Percentiles rank a stretch among this genome's conserved stretches.
Conservation (phyloP, 1,140 invertebrate species). For the Drosophila bocki region DNA sequence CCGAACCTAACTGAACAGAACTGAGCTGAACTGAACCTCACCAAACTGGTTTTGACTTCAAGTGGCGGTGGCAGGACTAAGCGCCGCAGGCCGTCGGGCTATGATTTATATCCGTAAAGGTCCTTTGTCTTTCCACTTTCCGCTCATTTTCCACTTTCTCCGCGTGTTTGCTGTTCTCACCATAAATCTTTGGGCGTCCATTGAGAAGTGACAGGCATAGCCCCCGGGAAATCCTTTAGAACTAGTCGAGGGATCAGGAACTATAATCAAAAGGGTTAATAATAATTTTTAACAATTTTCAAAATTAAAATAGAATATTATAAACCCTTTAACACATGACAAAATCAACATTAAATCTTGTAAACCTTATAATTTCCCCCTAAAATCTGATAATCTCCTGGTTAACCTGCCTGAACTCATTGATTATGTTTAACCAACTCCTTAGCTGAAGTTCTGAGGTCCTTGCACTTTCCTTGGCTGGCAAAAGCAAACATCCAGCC, state of each 20-base stretch:
- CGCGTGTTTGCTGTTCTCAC: conserved; percentile 68
- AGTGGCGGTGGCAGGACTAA: conserved; percentile 44
- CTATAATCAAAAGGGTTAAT: neutral
- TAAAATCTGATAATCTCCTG: neutral
- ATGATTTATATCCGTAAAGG: conserved; percentile 62
- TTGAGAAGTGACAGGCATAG: conserved; percentile 53
- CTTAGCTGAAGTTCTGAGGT: conserved; percentile 2
- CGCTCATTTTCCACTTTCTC: conserved; percentile 64
- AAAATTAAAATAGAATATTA: neutral
- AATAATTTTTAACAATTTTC: neutral
- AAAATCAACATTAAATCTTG: neutral
- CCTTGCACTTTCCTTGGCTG: conserved; percentile 26
- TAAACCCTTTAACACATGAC: no score
- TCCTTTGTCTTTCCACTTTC: conserved; percentile 55
- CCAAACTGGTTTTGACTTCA: conserved; percentile 57
- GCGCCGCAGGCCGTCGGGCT: conserved; percentile 48
- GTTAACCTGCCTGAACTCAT: conserved; percentile 3
- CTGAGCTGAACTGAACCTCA: neutral
- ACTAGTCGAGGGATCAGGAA: conserved; percentile 44
- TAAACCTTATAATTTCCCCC: neutral
- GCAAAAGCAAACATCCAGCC: conserved; percentile 5
- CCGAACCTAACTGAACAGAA: conserved; percentile 1
- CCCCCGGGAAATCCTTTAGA: conserved; percentile 42
- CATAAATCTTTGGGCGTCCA: conserved; percentile 65
- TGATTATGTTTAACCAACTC: conserved; percentile 15